Evolutionary conservation across 2,113 vertebrate species (phyloP).

Genomic region (Thinocorus orbignyianus): DNA sequence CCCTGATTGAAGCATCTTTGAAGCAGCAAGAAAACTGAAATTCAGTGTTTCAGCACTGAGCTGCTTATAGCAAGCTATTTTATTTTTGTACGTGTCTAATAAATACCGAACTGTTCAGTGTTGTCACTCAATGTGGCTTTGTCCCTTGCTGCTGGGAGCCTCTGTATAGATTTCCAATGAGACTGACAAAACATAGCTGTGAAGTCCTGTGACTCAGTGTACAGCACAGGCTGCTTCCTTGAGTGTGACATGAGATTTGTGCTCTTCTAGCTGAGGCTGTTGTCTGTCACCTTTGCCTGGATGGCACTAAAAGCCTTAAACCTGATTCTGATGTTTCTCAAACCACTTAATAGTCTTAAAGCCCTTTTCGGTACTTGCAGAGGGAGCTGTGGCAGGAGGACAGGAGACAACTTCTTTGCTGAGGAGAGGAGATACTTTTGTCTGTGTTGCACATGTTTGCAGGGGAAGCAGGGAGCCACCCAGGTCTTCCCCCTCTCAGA

Average conservation of each 20-base stretch:
- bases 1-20: neutral
- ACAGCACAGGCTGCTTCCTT: neutral
- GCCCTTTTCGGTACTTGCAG: neutral
- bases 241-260: neutral
- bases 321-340: neutral
- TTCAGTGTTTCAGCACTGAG: neutral
- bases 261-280: neutral
- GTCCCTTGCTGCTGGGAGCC: constrained; percentile 1
- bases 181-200: neutral
- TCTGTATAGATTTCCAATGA: neutral
- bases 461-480: neutral
- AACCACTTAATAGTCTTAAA: neutral
- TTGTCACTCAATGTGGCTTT: neutral
- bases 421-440: neutral
- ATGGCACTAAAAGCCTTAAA: neutral
- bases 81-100: neutral
- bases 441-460: neutral
- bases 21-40: constrained; percentile 10
- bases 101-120: constrained; percentile 10
- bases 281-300: neutral
- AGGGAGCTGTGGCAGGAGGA: neutral
- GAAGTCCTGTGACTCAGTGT: neutral
- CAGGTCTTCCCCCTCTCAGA: neutral
- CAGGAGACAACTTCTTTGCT: neutral
- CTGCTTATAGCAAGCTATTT: constrained; percentile 19